Evolutionary conservation across 2,113 vertebrate species (phyloP).

Genomic region (Edolisoma coerulescens): DNA sequence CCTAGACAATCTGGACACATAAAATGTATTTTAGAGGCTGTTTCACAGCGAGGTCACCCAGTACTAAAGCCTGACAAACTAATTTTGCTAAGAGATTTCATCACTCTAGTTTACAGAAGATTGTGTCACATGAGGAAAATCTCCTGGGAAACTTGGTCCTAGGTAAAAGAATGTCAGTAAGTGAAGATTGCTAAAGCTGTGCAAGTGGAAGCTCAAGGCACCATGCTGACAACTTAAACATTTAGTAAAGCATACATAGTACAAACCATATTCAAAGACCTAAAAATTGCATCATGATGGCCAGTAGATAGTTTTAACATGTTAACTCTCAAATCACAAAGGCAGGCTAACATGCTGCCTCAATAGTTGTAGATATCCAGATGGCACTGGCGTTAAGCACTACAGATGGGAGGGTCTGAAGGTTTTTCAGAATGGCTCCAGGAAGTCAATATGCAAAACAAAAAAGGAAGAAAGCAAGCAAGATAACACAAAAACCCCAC

Average conservation of each 20-base stretch:
- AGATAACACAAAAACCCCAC: neutral
- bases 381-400: neutral
- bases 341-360: neutral
- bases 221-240: neutral
- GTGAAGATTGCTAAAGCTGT: constrained; percentile 31
- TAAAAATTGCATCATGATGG: neutral
- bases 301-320: neutral
- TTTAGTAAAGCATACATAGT: neutral
- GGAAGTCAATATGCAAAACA: constrained; percentile 30
- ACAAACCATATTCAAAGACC: neutral
- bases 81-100: constrained; percentile 15
- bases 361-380: neutral
- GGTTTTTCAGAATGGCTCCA: constrained; percentile 22
- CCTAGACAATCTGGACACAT: constrained; percentile 17
- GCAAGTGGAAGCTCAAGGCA: constrained; percentile 16
- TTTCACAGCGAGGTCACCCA: neutral
- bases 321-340: neutral
- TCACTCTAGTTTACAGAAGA: neutral
- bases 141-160: constrained; percentile 20
- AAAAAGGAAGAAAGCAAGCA: neutral
- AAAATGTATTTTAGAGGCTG: constrained; percentile 6
- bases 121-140: neutral
- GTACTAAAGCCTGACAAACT: neutral
- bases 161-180: constrained; percentile 30
- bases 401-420: neutral